Base-by-base conservation (phyloP, 1,140 invertebrate genomes). In the Coboldia fuscipes region DNA sequence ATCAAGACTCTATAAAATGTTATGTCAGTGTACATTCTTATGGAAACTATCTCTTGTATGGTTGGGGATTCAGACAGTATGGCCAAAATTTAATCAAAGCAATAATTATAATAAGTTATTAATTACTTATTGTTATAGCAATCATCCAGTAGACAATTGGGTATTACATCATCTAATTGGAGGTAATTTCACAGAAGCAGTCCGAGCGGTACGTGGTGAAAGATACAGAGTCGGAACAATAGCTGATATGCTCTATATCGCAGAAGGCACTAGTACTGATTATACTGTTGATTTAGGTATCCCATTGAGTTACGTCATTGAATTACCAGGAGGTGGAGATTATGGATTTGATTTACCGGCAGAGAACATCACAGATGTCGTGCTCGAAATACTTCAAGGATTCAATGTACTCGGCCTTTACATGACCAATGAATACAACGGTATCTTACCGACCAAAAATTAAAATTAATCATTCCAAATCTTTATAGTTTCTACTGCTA, bases 11-110 rank as follows among this genome's bases (percentile, higher is more conserved):
- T n/a, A n/a, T n/a, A n/a, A n/a, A n/a, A n/a, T n/a, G n/a, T n/a
- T n/a, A n/a, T n/a, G n/a, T n/a, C n/a, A n/a, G n/a, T n/a, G n/a
- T n/a, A n/a, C n/a, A n/a, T n/a, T n/a, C n/a, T n/a, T 72, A 61
- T 44, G 72, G 71, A 28, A 63, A 69, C 42, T 70, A 70, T 45
- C 48, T 76, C 35, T 44, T 81, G 4, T 75, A 76, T 42, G 76
- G 76, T n/a, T 81, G 73, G 69, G 77, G 76, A 18, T 76, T 66
- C 45, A 73, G 70, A 34, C 23, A 16, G 49, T 40, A 23, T 36
- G 49, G n/a, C n/a, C n/a, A n/a, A n/a, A n/a, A n/a, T n/a, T n/a
- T n/a, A n/a, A n/a, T n/a, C 5, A 7, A 7, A 19, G 15, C 37
- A 34, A 10, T 28, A 43, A 3, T 36, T 56, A n/a, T 63, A 66